Base-by-base conservation (phyloP, 1,140 invertebrate genomes). In the Cotesia vestalis region DNA sequence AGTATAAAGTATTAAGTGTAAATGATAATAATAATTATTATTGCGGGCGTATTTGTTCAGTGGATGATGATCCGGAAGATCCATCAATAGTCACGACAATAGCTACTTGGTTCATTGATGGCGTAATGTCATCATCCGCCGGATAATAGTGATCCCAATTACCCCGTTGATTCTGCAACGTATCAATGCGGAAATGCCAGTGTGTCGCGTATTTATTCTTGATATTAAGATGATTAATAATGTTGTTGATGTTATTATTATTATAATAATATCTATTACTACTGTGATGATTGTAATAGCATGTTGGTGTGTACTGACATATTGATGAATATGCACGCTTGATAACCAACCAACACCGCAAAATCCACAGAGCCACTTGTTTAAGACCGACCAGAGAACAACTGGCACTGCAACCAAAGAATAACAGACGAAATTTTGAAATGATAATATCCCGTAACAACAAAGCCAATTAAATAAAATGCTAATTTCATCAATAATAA, bases 381-480 rank as follows among this genome's bases (percentile, higher is more conserved):
- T 90, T 91, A 91, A 76, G 89, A 89, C 86, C 90, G 89, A 84
- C 90, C 90, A 84, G 90, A 89, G 88, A 92, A 92, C 86, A 93
- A 88, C 87, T 92, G 91, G 86, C 91, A 92, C 92, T 93, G 91
- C 78, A 92, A 93, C 84, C 88, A 73, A 79, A 53, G 40, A 75
- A 67, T 66, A 75, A 67, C 67, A 67, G 20, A 34, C 64, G 63
- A 57, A 53, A 66, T 67, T 72, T 72, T 59, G 55, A 61, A 66
- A 52, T 69, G 38, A 69, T 53, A 27, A 51, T 9, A 64, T 46
- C 71, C 64, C 38, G 63, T 66, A 52, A 55, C 71, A 73, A 68
- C 46, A 77, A 63, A 71, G 17, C 20, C 36, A 59, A 34, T 38
- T 40, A 57, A n/a, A 36, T n/a, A 62, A 34, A 12, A 20, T 36